These are phyloP conservation scores for Caenorhabditis drosophilae DNA, from an alignment of 2,888 invertebrate species.

Conservation along the genomic window DNA sequence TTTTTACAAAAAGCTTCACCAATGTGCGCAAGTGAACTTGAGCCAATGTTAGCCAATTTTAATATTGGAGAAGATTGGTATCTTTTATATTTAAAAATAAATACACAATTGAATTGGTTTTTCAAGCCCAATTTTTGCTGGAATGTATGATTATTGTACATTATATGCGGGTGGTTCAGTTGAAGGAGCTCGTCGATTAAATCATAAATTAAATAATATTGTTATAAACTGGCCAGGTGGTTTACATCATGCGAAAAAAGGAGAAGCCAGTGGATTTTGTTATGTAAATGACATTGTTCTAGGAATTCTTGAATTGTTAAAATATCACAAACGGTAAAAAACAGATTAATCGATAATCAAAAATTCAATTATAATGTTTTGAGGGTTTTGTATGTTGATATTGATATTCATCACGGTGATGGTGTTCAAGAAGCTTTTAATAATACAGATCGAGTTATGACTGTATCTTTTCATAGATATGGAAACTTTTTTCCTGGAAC, in stretches of 20 bases:
- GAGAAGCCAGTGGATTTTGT: conserved; percentile 91
- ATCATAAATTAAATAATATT: conserved; percentile 76
- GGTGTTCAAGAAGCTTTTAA: conserved; percentile 69
- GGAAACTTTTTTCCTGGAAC: conserved; percentile 98
- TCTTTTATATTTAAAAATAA: conserved; percentile 1
- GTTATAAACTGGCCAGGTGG: conserved; percentile 99
- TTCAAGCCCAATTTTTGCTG: conserved; percentile 78
- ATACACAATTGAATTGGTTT: background rate
- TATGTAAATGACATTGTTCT: conserved; percentile 99
- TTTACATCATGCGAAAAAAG: conserved; percentile 95
- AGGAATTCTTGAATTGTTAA: conserved; percentile 88
- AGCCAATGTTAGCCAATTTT: conserved; percentile 86
- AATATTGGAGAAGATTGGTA: conserved; percentile 95
- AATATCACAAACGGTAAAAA: conserved; percentile 71
- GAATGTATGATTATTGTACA: conserved; percentile 94
- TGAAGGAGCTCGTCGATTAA: conserved; percentile 87
- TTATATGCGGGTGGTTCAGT: conserved; percentile 96
- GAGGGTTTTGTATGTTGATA: conserved; percentile 91
- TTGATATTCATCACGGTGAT: conserved; percentile 90
- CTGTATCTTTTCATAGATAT: conserved; percentile 92
- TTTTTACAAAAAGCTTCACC: conserved; percentile 94
- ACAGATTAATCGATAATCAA: background rate
- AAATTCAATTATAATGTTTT: conserved; percentile 2
- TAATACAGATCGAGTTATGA: conserved; percentile 79
- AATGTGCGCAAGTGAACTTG: conserved; percentile 82